phyloP scores from a whole-genome alignment of 2,888 invertebrate species.

The Drosophila algonquin region DNA sequence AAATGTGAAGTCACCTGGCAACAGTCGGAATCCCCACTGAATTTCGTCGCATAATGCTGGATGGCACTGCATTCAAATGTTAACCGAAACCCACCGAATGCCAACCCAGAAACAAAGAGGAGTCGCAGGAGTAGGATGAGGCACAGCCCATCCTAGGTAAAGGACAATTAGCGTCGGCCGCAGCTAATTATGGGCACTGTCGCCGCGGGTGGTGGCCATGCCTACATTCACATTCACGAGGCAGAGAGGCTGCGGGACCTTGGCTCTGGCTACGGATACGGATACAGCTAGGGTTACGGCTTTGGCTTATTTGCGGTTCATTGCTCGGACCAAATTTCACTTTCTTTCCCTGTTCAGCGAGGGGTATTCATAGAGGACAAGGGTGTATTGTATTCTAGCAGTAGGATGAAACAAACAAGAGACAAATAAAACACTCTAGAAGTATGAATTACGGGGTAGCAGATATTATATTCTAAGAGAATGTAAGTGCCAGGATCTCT shows the following conservation, averaged over 20 bases:
- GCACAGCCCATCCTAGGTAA: conserved; percentile 24
- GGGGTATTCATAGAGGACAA: not conserved
- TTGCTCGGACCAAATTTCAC: conserved; percentile 52
- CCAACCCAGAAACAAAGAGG: conserved; percentile 5
- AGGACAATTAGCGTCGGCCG: conserved; percentile 64
- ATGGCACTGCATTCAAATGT: not conserved
- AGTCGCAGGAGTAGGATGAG: conserved; percentile 2
- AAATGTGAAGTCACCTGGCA: not conserved
- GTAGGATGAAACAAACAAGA: not conserved
- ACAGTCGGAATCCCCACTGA: not conserved
- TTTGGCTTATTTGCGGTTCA: conserved; percentile 53
- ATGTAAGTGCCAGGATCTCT: not conserved
- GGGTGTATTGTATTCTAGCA: not conserved
- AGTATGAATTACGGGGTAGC: not conserved
- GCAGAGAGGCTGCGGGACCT: conserved; percentile 3
- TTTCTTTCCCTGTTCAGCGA: conserved; percentile 16
- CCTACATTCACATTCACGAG: conserved; percentile 3
- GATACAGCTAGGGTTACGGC: conserved; percentile 11
- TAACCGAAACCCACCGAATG: not conserved
- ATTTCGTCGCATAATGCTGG: not conserved
- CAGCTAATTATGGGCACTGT: conserved; percentile 70
- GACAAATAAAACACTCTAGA: not conserved
- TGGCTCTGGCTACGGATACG: not conserved
- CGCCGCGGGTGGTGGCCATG: conserved; percentile 56
- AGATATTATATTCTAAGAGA: not conserved